These are phyloP conservation scores for Bombyx huttoni DNA, from an alignment of 2,888 invertebrate species.

Conservation along the genomic window DNA sequence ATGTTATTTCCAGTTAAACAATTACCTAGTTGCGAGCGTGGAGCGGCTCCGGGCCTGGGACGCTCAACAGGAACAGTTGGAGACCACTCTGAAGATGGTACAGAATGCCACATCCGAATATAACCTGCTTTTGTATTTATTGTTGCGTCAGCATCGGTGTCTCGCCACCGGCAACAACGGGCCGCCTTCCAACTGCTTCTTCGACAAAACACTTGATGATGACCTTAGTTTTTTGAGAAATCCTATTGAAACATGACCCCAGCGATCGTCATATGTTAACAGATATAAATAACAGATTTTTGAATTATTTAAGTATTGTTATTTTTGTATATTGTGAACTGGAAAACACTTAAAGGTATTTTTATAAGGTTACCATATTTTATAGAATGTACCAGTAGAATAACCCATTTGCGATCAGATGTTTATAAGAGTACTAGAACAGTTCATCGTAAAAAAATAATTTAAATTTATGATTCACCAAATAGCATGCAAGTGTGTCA, in stretches of 20 bases:
- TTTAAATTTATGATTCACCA: too few relatives aligned
- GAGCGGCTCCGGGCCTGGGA: slow-evolving; percentile 41
- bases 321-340: too few relatives aligned
- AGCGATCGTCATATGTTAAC: too few relatives aligned
- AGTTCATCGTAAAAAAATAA: too few relatives aligned
- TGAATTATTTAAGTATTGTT: too few relatives aligned
- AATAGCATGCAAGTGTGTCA: too few relatives aligned
- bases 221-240: slow-evolving; percentile 20
- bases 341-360: too few relatives aligned
- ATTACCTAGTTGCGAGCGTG: slow-evolving; percentile 28
- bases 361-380: too few relatives aligned
- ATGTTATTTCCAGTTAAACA: slow-evolving; percentile 22
- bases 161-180: slow-evolving; percentile 12
- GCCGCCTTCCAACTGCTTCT: slow-evolving; percentile 23
- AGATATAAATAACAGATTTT: too few relatives aligned
- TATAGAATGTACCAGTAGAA: too few relatives aligned
- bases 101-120: slow-evolving; percentile 48
- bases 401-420: too few relatives aligned
- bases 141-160: slow-evolving; percentile 38
- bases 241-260: slow-evolving; percentile 12
- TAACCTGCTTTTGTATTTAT: slow-evolving; percentile 44
- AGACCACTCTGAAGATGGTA: slow-evolving; percentile 36
- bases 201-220: slow-evolving; percentile 24
- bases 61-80: slow-evolving; percentile 39
- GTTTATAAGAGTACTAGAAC: too few relatives aligned